Evolutionary conservation across 2,888 invertebrate species (phyloP), one percentile per base, ranked within the genome.

Genomic region (Lysandra coridon): DNA sequence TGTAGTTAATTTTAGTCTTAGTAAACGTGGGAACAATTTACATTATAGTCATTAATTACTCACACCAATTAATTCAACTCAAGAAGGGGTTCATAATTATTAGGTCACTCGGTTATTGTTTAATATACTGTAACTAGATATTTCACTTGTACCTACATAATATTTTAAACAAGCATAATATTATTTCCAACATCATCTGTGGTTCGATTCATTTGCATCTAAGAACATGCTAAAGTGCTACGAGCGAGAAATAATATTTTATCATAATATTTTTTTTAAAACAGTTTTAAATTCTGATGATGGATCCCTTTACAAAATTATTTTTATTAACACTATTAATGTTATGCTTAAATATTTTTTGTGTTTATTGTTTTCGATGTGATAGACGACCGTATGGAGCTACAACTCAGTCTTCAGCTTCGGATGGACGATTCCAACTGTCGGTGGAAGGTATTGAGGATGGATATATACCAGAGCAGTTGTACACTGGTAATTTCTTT

Each of bases 361-460:
- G 14, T 33, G 84, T 83, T 5, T 30, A 73, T 6, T 81, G 87
- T 80, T 92, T 91, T 80, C 90, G 92, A 23, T 94, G 94, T 83
- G 92, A 94, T 77, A 86, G 94, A 80, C 86, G 88, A 79, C 93
- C 93, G 0, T 93, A 92, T 82, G 91, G 91, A 0, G 86, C 93
- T 0, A 90, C 87, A 3, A 86, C 89, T 0, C 88, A 88, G 80
- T 83, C 92, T 1, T 89, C 91, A 1, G 84, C 88, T n/a, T 83
- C 93, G 0, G 93, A 93, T 81, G 93, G 94, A 0, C 86, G 92
- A 1, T 93, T 89, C 74, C 86, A 88, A 78, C 81, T 94, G 57
- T 80, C 84, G 2, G 87, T 93, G 0, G 78, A 87, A 10, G 90
- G 87, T 6, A 83, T 85, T 23, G 88, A 89, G 5, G 85, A 88